Base-by-base conservation (phyloP, 2,113 vertebrate species). In the Osmerus mordax region DNA sequence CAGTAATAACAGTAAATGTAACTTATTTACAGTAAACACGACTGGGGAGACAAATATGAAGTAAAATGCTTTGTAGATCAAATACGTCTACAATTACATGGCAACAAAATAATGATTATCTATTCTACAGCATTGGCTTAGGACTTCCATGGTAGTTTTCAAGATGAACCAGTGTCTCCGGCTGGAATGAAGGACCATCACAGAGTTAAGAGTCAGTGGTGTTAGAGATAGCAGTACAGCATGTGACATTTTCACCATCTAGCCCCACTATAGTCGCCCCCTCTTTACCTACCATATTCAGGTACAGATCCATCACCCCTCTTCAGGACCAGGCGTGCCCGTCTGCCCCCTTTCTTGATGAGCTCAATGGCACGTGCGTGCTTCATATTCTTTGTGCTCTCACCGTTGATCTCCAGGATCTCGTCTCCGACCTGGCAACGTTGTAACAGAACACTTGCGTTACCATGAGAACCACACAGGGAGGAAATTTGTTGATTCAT, bases 371-470 rank as follows among this genome's bases (percentile, higher is more conserved):
- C 97, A 80, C 97, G 96, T 73, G 97, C 94, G 60, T 99, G 97
- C 91, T 97, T 99, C 97, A 98, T 99, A 87, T 95, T 98, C 91
- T 98, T 99, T 87, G 97, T 99, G 78, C 94, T 96, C 91, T 99
- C 97, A 21, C 97, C 96, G 3, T 99, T 99, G 87, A 99, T 98
- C 89, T 99, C 97, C 84, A 99, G 89, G 84, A 99, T 99, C 91
- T 98, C 97, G 73, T 99, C 97, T 71, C 97, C 97, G 0, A 99
- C 96, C 97, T 98, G 83, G 61, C 11, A 56, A 6, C 23, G 56
- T 19, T 9, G 36, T 74, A 70, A 69, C 32, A 70, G 55, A n/a
- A 69, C 15, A 68, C 54, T n/a, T 65, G 6, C 36, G 25, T 36
- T 36, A 36, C 32, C 32, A 36, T 18, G 54, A 61, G 19, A 52